Evolutionary conservation across 2,888 invertebrate species (phyloP), one percentile per base, ranked within the genome.

Genomic region (Thymelicus lineola): DNA sequence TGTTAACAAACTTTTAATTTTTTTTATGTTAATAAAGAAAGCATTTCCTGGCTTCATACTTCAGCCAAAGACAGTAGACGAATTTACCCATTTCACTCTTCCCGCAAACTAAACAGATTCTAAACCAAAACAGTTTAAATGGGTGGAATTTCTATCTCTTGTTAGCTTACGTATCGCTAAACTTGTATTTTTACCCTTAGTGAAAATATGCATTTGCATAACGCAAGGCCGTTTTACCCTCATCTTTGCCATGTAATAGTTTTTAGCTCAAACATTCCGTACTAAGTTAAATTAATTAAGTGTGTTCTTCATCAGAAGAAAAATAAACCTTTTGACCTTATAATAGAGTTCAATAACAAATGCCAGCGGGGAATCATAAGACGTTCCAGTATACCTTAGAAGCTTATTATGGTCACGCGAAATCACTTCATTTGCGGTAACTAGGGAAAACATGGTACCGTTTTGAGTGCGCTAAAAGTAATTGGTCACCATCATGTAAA

Each of bases 361-460:
- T 20, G 14, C 7, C 7, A 2, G 1, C 15, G 7, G n/a, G 4
- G 12, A 15, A 14, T 15, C 10, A 50, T 69, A 69, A 14, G 58
- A 12, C 63, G 58, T 69, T 69, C 20, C 14, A 36, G 46, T 46
- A 46, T 48, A 58, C 46, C 20, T 48, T 0, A 15, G 63, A 10
- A 63, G 58, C 63, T 76, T 72, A 80, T 81, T 77, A 78, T 71
- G 76, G 78, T 79, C 86, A 86, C 83, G 85, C 81, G 79, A 86
- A 85, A 86, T 86, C 78, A 83, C 86, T 86, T 85, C 79, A 87
- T 86, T 85, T 78, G 76, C 77, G 71, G 69, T 73, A 76, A 78
- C 72, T 73, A 75, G 71, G 69, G 75, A 74, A 77, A 63, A 63
- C 38, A 58, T 58, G 58, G 42, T 50, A 38, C 14, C 63, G 62